Percentiles rank a stretch among this genome's conserved stretches.
phyloP scores from a whole-genome alignment of 2,797 vertebrate species.

The Falco naumanni region DNA sequence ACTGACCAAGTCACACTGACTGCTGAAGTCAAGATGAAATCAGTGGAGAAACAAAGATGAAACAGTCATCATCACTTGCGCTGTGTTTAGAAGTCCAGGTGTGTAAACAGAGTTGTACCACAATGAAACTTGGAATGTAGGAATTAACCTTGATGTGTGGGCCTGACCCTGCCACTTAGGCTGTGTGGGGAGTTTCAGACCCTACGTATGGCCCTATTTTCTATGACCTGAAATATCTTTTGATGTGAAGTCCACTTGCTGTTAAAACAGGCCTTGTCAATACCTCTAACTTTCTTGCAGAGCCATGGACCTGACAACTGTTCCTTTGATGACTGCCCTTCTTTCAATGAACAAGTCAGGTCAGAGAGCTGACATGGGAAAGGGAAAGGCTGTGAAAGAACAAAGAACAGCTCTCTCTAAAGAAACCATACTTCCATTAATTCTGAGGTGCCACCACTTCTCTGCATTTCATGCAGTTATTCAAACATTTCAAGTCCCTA shows the following conservation, averaged over 20 bases:
- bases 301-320: not conserved
- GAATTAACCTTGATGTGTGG: not conserved
- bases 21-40: not conserved
- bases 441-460: not conserved
- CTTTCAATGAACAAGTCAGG: not conserved
- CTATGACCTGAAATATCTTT: not conserved
- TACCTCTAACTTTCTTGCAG: not conserved
- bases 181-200: not conserved
- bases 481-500: not conserved
- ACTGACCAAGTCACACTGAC: not conserved
- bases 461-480: not conserved
- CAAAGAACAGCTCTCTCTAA: not conserved
- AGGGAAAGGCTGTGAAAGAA: not conserved
- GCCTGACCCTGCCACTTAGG: not conserved
- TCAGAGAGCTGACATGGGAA: not conserved
- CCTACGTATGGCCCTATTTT: not conserved
- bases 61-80: fast-evolving
- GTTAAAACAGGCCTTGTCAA: not conserved
- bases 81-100: not conserved
- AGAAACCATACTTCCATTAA: not conserved
- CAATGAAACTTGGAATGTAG: not conserved
- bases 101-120: not conserved
- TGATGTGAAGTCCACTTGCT: not conserved
- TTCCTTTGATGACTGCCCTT: not conserved
- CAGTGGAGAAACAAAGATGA: not conserved